phyloP scores from a whole-genome alignment of 2,113 vertebrate species.

The Sphyrna mokarran region DNA sequence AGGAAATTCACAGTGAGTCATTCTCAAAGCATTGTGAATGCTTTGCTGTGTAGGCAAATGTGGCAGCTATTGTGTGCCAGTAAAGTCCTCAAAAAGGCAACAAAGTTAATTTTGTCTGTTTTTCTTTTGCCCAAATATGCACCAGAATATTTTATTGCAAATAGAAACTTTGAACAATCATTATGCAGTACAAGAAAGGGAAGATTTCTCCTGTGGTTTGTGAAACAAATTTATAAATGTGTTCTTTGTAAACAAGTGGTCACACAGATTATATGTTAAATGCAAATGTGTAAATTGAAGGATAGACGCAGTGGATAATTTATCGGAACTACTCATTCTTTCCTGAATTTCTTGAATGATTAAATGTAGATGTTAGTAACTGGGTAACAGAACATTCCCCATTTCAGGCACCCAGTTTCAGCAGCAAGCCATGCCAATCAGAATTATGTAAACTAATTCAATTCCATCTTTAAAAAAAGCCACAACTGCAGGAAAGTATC shows the following conservation, averaged over 20 bases:
- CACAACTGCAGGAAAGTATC: background rate
- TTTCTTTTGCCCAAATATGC: background rate
- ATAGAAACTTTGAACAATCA: background rate
- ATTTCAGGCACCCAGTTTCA: background rate
- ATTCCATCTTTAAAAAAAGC: background rate
- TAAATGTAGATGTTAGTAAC: background rate
- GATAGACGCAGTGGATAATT: background rate
- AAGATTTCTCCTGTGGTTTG: background rate
- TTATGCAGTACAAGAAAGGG: background rate
- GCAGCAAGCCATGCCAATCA: background rate
- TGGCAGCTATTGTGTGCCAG: background rate
- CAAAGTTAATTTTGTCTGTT: background rate
- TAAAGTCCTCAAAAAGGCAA: background rate
- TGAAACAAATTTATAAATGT: background rate
- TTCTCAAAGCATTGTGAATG: background rate
- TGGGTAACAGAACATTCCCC: background rate
- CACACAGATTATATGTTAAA: background rate
- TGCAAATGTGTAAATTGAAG: constrained; percentile 13
- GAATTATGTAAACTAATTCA: background rate
- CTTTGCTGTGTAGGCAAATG: background rate
- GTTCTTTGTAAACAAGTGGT: background rate
- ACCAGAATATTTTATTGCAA: constrained; percentile 9
- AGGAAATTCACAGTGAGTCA: background rate
- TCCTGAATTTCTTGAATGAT: background rate
- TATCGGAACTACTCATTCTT: background rate